Evolutionary conservation across 2,888 invertebrate genomes (phyloP), one percentile per base, ranked within the genome.

Genomic region (Prionchulus punctatus): DNA sequence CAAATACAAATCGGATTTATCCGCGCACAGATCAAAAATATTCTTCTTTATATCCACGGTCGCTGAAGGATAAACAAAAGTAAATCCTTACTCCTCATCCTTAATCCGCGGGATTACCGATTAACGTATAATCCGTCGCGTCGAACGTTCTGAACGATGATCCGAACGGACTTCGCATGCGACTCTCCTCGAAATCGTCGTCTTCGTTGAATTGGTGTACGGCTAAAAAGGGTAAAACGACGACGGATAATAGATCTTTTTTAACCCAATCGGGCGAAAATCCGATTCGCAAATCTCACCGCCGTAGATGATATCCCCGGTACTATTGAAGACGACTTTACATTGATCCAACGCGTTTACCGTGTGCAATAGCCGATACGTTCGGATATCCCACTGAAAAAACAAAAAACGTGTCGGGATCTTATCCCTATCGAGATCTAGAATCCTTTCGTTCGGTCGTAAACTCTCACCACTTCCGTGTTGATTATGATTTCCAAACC

Each of bases 91-190:
- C 47, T 21, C 21, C 7, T 12, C 25, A 12, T 7, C 21, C 25
- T 7, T 7, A 12, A 47, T n/a, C 27, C 30, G 27, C 3, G n/a
- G 25, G 25, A 4, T 23, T 50, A 56, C 56, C 56, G 31, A 56
- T 56, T 23, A 56, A 23, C n/a, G 23, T 56, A 72, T 96, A 98
- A 73, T 96, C 91, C 64, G 82, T 82, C 1, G 91, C 84, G 74
- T 96, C 94, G 43, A 96, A 78, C 0, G 92, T 91, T 71, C 91
- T 86, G 72, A 96, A 92, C 62, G 90, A 90, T 36, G 90, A 86
- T 65, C 89, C 86, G 69, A 82, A 88, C 60, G 83, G 82, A 43
- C 69, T 70, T 53, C 69, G 64, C 3, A 80, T 79, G 48, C 82
- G 78, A 31, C 74, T 73, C 21, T 69, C 65, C 7, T 65, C 65